phyloP scores from a whole-genome alignment of 2,888 invertebrate species.

The Noctua janthe region DNA sequence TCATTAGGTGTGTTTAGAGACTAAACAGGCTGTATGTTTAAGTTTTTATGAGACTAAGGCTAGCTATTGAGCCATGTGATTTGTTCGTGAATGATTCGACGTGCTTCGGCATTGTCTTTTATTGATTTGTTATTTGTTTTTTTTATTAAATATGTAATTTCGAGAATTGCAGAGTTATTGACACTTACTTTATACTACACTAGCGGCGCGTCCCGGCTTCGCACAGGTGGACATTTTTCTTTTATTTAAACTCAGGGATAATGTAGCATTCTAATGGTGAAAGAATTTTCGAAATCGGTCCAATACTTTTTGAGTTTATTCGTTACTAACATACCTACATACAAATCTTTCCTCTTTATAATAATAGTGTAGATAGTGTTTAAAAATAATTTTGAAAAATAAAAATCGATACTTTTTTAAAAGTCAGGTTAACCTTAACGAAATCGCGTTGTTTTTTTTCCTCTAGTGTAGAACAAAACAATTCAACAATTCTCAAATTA shows the following conservation, averaged over 20 bases:
- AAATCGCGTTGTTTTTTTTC: neutral
- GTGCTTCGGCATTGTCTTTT: constrained; percentile 40
- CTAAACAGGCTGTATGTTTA: constrained; percentile 38
- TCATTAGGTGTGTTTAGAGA: constrained; percentile 56
- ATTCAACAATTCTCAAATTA: constrained; percentile 4
- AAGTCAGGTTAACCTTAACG: neutral
- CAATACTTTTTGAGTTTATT: too few species aligned
- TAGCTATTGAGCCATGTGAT: constrained; percentile 50
- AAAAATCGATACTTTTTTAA: neutral
- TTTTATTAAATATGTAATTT: constrained; percentile 8
- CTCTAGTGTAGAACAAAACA: constrained; percentile 10
- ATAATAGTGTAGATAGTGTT: neutral
- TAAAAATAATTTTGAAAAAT: neutral
- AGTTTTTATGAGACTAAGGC: constrained; percentile 51
- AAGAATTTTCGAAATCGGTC: too few species aligned
- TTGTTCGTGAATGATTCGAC: constrained; percentile 55
- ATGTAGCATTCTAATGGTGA: too few species aligned
- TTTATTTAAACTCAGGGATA: too few species aligned
- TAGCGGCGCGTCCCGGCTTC: too few species aligned
- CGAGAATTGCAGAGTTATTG: neutral
- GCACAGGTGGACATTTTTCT: too few species aligned
- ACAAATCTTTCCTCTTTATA: too few species aligned
- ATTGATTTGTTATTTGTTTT: constrained; percentile 36
- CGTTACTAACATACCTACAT: too few species aligned
- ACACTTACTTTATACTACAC: too few species aligned